Base-by-base conservation (phyloP, 2,888 invertebrate genomes). In the Dryomyza anilis region DNA sequence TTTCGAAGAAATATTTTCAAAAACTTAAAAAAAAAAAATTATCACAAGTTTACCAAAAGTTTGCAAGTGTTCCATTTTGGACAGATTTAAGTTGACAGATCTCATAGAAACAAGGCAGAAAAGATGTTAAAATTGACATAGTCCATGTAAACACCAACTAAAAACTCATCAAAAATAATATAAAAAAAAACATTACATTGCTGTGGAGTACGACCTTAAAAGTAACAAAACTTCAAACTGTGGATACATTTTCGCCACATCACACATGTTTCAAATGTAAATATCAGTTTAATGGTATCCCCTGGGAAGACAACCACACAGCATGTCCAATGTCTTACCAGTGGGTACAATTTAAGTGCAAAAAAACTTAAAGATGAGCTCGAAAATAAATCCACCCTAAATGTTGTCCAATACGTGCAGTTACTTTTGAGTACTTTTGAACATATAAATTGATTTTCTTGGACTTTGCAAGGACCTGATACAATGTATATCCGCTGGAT, bases 201-300 rank as follows among this genome's bases (percentile, higher is more conserved):
- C 33, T 21, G 21, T 63, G 63, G 59, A 65, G 64, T 58, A 59
- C 36, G 58, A 45, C 48, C 66, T 61, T 43, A 27, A 27, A 19
- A 48, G 8, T 12, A 60, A 21, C 5, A 25, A 56, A n/a, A 53
- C 12, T 56, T 56, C 56, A 36, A 21, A 27, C 29, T 58, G 46
- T 21, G 58, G 30, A 58, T 58, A 21, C 16, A 58, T 57, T 64
- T 64, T 61, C 30, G 63, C 50, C 57, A 61, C 46, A 62, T 60
- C 45, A 66, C 56, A 57, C 59, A 59, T 64, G 48, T 52, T 61
- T 60, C 45, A 55, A 63, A 59, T 65, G 65, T 67, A 65, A 65
- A 63, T 57, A 65, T 56, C 50, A 39, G 46, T 50, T 52, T 67
- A 67, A 67, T 67, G 65, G 60, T 52, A 29, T 48, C 63, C 65